A percentile compares a stretch with the other conserved stretches of the same genome.
phyloP scores from a whole-genome alignment of 2,797 vertebrate species.

The Cuculus canorus region DNA sequence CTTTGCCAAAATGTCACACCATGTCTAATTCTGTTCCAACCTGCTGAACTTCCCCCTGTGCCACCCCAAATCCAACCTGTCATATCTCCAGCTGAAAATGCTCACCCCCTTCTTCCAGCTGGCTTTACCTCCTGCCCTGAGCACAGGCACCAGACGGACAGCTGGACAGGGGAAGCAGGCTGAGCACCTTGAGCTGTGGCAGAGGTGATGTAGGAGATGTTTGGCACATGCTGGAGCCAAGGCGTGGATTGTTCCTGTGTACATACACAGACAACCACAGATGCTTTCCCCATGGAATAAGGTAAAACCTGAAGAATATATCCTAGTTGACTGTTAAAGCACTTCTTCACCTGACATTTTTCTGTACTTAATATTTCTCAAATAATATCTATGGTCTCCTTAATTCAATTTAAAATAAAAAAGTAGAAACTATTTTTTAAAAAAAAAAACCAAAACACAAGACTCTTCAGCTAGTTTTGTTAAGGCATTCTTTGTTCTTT shows the following conservation, averaged over 20 bases:
- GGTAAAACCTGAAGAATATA: background rate
- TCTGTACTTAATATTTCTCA: conserved; percentile 10
- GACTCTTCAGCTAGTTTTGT: background rate
- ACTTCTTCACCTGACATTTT: background rate
- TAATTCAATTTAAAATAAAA: conserved; percentile 34
- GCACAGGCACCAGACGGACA: fast-evolving
- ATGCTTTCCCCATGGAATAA: background rate
- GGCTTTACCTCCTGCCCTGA: background rate
- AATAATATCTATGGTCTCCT: background rate
- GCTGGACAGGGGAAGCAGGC: fast-evolving
- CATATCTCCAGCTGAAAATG: background rate
- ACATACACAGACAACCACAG: too few relatives aligned
- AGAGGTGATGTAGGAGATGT: fast-evolving
- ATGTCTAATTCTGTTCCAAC: background rate
- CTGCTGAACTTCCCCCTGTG: background rate
- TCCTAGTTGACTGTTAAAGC: background rate
- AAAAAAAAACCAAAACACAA: background rate
- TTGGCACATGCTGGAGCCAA: background rate
- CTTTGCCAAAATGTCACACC: background rate
- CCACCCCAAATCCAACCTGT: background rate
- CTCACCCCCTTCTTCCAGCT: background rate
- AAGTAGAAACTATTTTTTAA: background rate
- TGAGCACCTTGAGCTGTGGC: fast-evolving
- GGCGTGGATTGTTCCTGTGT: background rate
- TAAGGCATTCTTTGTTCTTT: conserved; percentile 8